Evolutionary conservation across 64 coral and sea anemone species (phyloP), one percentile per base, ranked within the genome.

Genomic region (Montipora foliosa): DNA sequence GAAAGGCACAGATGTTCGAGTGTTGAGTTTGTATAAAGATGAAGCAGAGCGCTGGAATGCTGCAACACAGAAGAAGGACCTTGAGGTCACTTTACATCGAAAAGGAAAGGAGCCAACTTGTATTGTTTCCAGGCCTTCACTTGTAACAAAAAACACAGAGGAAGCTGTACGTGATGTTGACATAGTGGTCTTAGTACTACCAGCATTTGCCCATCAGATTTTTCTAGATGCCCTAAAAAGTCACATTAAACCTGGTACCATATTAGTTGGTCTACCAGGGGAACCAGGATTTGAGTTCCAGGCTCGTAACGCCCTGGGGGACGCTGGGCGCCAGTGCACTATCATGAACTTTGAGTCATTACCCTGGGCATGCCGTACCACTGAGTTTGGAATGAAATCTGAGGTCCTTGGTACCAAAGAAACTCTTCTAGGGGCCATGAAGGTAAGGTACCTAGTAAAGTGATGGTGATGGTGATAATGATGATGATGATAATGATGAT

Each of bases 221-320:
- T 96, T 83, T 44, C 51, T 96, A 2, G 61, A 96, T 7, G 80
- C 87, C 0, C 67, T 93, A 6, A 76, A 66, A 14, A 91, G 91
- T 12, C 93, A 78, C 17, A 52, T 96, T 22, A 77, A 93, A 73
- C 80, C 95, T 52, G 95, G 91, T 5, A 87, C 89, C 74, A 80
- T 93, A 20, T 20, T 96, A 3, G 95, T 82, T 20, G 95, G 87
- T 1, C 74, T 96, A 53, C 95, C 95, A 21, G 91, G 95, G 16
- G 76, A 90, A 74, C 50, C 90, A 37, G 95, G 95, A 5, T 90
- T 96, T 46, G 91, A 86, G 47, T 90, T 96, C 49, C 84, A 96
- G 75, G 95, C 67, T 44, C 59, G 79, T 45, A 14, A 44, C 13
- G 58, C 93, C 51, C 91, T 96, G 6, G 91, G 87, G 17, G 88